A percentile compares a stretch with the other conserved stretches of the same genome.
Conservation (phyloP, 2,113 vertebrate species). For the Craseonycteris thonglongyai region DNA sequence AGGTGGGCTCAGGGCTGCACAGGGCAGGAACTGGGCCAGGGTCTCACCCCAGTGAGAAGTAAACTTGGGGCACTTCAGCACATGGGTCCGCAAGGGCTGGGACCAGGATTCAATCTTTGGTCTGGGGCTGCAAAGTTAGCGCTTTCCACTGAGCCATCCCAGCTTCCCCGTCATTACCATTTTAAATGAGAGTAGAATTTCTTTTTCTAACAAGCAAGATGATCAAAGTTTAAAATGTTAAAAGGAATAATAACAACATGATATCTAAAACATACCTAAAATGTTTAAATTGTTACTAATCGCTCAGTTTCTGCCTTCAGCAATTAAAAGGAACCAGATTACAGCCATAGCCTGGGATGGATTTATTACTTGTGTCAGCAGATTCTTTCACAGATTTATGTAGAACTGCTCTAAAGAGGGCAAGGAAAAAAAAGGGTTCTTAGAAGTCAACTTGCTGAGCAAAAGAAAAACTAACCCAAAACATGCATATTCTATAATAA, state of each 20-base stretch:
- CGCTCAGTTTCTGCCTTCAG: constrained; percentile 11
- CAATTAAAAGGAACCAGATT: constrained; percentile 28
- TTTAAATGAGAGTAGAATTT: not conserved
- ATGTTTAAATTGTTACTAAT: constrained; percentile 7
- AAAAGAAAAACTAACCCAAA: not conserved
- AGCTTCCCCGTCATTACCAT: too few species aligned
- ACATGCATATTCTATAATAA: not conserved
- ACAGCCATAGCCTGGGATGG: not conserved
- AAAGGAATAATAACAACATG: not conserved
- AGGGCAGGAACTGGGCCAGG: too few species aligned
- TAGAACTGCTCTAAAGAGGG: not conserved
- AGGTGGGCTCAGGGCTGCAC: too few species aligned
- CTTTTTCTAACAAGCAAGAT: not conserved
- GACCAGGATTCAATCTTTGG: too few species aligned
- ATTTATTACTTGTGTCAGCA: constrained; percentile 38
- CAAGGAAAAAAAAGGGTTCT: not conserved
- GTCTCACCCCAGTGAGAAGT: too few species aligned
- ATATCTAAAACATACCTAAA: not conserved
- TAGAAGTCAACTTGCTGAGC: constrained; percentile 8
- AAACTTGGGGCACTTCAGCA: too few species aligned
- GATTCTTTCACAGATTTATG: constrained; percentile 33
- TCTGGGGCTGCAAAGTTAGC: too few species aligned
- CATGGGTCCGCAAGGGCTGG: too few species aligned
- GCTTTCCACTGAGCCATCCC: too few species aligned
- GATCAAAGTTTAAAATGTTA: constrained; percentile 4